phyloP scores from a whole-genome alignment of 2,888 invertebrate genomes.

The Erebia epiphron region DNA sequence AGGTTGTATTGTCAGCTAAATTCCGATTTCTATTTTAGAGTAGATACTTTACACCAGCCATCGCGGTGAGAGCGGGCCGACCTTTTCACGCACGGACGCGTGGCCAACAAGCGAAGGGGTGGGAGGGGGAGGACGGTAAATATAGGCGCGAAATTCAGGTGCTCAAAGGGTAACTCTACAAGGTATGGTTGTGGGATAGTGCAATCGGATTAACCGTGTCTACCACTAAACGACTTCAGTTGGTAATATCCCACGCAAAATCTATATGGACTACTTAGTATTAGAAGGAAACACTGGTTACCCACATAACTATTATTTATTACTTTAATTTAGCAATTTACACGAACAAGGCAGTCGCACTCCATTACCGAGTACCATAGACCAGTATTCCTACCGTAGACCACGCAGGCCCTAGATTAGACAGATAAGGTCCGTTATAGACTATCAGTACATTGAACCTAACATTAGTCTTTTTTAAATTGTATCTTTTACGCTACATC shows the following conservation, averaged over 20 bases:
- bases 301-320: no score
- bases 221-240: background rate
- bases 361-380: no score
- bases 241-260: background rate
- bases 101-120: slow-evolving; percentile 52
- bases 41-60: slow-evolving; percentile 23
- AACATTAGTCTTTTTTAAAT: no score
- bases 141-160: slow-evolving; percentile 40
- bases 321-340: no score
- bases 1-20: slow-evolving; percentile 2
- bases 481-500: no score
- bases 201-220: background rate
- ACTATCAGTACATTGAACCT: no score
- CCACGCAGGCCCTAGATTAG: no score
- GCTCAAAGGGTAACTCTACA: slow-evolving; percentile 18
- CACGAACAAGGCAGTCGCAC: no score
- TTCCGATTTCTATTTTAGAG: slow-evolving; percentile 36
- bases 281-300: no score
- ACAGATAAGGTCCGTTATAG: no score
- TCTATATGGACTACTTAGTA: no score
- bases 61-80: slow-evolving; percentile 43
- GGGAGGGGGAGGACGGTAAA: slow-evolving; percentile 35
- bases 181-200: background rate
- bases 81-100: slow-evolving; percentile 66
- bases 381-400: no score